These are phyloP conservation scores for Agrochola circellaris DNA, from an alignment of 2,888 invertebrate genomes.

Conservation along the genomic window DNA sequence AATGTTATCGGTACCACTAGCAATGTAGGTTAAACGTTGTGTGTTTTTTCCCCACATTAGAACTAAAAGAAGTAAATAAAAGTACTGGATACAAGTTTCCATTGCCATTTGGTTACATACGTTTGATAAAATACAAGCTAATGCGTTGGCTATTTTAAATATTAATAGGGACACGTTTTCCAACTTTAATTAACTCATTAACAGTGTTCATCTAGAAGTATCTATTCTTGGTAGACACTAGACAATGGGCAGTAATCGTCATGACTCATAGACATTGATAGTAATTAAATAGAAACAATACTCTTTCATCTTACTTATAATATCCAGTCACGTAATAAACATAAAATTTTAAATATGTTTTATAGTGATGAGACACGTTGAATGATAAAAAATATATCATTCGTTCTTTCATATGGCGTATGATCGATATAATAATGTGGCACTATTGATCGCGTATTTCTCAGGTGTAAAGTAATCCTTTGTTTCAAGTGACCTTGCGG, in stretches of 20 bases:
- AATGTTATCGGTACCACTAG: not conserved
- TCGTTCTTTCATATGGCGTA: conserved; percentile 32
- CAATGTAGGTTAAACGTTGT: not conserved
- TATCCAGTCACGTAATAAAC: conserved; percentile 18
- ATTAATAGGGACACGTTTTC: conserved; percentile 22
- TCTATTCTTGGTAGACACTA: conserved; percentile 43
- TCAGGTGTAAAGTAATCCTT: conserved; percentile 68
- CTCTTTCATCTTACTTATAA: conserved; percentile 1
- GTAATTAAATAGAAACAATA: conserved; percentile 15
- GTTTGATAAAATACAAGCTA: not conserved
- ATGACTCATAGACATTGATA: conserved; percentile 35
- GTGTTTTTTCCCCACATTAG: not conserved
- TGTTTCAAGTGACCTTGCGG: conserved; percentile 69
- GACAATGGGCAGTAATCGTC: conserved; percentile 39
- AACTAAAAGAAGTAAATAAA: not conserved
- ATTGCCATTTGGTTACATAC: not conserved
- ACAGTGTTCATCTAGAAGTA: conserved; percentile 34
- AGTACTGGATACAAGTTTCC: not conserved
- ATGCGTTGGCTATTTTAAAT: conserved; percentile 18
- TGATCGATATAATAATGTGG: conserved; percentile 23
- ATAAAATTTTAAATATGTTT: not conserved
- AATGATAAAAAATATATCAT: conserved; percentile 31
- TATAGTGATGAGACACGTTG: conserved; percentile 30
- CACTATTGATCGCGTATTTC: conserved; percentile 31
- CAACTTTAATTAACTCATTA: conserved; percentile 45